phyloP scores from a whole-genome alignment of 2,113 vertebrate species.

The Atractosteus spatula region DNA sequence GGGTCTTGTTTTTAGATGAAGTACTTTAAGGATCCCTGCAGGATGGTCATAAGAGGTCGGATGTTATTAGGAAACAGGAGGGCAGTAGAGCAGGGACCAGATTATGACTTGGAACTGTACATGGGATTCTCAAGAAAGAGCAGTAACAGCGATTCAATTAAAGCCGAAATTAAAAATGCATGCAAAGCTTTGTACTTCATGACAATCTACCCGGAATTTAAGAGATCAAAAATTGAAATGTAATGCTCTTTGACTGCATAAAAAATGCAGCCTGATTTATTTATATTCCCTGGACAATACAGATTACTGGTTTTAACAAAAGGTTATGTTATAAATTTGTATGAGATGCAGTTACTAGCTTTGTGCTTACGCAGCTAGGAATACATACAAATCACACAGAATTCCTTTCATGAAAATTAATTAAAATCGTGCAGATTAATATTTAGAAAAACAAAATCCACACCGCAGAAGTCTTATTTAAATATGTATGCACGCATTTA shows the following conservation, averaged over 20 bases:
- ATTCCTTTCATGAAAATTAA: constrained; percentile 12
- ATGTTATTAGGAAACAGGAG: too few relatives aligned
- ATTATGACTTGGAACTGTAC: too few relatives aligned
- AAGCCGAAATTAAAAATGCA: constrained; percentile 11
- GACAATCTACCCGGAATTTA: constrained; percentile 5
- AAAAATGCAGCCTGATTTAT: constrained; percentile 17
- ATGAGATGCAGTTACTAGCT: constrained; percentile 21
- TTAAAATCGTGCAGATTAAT: constrained; percentile 21
- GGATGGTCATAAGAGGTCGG: too few relatives aligned
- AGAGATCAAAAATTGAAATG: constrained; percentile 17
- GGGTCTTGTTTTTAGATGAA: too few relatives aligned
- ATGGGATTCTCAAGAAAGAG: too few relatives aligned
- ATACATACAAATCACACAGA: constrained; percentile 2
- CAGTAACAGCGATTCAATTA: constrained; percentile 5
- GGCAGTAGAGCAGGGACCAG: too few relatives aligned
- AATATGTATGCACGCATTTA: constrained; percentile 35
- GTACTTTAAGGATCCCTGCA: too few relatives aligned
- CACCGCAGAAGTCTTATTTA: constrained; percentile 32
- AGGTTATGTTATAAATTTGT: constrained; percentile 20
- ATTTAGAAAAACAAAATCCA: constrained; percentile 24
- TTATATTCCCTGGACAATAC: constrained; percentile 14
- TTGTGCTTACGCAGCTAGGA: constrained; percentile 22
- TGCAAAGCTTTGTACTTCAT: neutral
- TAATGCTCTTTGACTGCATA: constrained; percentile 20
- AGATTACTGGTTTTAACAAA: constrained; percentile 24